Conservation (phyloP, 2,888 invertebrate genomes). For the Andrena haemorrhoa region DNA sequence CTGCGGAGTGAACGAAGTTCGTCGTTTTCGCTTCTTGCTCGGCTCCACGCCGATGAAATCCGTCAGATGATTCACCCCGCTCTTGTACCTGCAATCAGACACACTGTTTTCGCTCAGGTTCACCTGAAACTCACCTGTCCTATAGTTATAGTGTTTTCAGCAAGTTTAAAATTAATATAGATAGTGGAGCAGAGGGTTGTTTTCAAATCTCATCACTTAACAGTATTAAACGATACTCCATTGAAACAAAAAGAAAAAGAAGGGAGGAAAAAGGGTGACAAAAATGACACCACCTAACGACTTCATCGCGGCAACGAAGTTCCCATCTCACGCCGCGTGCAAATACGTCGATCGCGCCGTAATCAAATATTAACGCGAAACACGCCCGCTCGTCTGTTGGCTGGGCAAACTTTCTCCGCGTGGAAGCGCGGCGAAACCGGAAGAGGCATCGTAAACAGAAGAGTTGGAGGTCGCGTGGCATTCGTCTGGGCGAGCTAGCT, state of each 20-base stretch:
- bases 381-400: constrained; percentile 38
- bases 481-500: constrained; percentile 14
- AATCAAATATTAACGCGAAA: constrained; percentile 58
- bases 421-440: constrained; percentile 38
- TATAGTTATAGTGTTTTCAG: neutral
- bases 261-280: neutral
- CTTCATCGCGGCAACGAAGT: constrained; percentile 31
- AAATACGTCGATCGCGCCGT: constrained; percentile 46
- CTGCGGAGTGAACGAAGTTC: constrained; percentile 98
- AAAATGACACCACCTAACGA: neutral
- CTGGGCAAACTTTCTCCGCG: constrained; percentile 46
- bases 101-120: constrained; percentile 83
- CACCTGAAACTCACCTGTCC: constrained; percentile 69
- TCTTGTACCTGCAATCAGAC: constrained; percentile 92
- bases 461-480: constrained; percentile 2
- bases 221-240: neutral
- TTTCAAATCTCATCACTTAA: neutral
- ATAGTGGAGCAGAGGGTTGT: too few species aligned
- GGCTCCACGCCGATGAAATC: constrained; percentile 98
- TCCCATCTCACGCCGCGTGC: constrained; percentile 21
- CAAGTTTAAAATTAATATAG: neutral
- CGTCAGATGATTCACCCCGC: constrained; percentile 96
- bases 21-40: constrained; percentile 97
- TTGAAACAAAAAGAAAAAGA: neutral
- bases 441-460: constrained; percentile 45